phyloP scores from a whole-genome alignment of 2,113 vertebrate species.

The Zingel zingel region DNA sequence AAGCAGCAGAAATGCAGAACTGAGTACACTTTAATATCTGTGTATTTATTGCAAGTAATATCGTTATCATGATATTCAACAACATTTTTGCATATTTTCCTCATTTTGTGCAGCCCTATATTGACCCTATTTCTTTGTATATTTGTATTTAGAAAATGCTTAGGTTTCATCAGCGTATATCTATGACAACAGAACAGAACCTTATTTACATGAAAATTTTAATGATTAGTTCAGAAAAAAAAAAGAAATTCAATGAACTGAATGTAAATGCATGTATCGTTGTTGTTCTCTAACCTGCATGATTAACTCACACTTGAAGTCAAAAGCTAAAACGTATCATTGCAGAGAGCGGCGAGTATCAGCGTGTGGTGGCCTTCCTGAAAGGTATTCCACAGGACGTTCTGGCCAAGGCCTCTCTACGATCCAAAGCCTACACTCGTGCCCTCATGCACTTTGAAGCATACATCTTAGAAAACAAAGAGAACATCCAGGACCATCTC shows the following conservation, averaged over 20 bases:
- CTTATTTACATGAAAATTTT: not conserved
- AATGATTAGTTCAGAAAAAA: not conserved
- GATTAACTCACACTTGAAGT: not conserved
- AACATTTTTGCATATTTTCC: too few species aligned
- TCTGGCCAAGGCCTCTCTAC: slow-evolving; percentile 93
- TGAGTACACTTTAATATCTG: too few species aligned
- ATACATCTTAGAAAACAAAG: slow-evolving; percentile 94
- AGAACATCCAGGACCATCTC: slow-evolving; percentile 96
- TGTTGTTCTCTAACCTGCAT: not conserved
- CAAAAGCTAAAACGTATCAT: slow-evolving; percentile 5
- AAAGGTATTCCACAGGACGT: slow-evolving; percentile 96
- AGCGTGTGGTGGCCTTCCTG: slow-evolving; percentile 92
- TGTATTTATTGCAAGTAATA: too few species aligned
- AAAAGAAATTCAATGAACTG: not conserved
- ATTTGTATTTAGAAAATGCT: not conserved
- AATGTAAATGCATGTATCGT: not conserved
- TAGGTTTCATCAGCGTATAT: not conserved
- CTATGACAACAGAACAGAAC: not conserved
- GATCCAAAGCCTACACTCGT: slow-evolving; percentile 97
- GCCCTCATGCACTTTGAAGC: slow-evolving; percentile 99
- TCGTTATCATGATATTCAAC: too few species aligned
- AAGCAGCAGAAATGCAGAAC: too few species aligned
- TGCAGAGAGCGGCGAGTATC: slow-evolving; percentile 88
- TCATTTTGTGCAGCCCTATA: too few species aligned
- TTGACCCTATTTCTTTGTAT: not conserved